These are phyloP conservation scores for Sinohyriopsis cumingii DNA, from an alignment of 2,888 invertebrate species.

Conservation along the genomic window DNA sequence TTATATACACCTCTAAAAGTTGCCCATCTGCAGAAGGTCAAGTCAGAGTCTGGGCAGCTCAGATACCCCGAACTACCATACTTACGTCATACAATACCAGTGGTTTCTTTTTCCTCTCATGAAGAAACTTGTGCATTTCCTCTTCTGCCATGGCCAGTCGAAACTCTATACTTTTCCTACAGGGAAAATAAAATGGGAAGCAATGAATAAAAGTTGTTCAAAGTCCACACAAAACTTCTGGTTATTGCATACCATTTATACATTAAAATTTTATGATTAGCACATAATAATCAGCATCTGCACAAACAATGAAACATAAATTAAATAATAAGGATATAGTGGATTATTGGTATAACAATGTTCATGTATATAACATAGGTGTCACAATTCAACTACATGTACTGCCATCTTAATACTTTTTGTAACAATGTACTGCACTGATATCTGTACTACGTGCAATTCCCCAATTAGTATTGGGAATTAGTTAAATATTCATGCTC, in stretches of 20 bases:
- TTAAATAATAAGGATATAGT: no score
- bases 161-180: constrained; percentile 47
- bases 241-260: neutral
- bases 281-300: no score
- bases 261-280: neutral
- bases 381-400: no score
- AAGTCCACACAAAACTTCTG: neutral
- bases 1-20: no score
- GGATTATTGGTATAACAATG: no score
- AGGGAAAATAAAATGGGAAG: neutral
- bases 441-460: no score
- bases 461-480: no score
- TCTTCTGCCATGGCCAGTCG: constrained; percentile 58
- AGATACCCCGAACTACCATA: constrained; percentile 30
- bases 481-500: no score
- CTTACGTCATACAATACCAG: constrained; percentile 37
- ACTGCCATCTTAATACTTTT: no score
- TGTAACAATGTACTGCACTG: no score
- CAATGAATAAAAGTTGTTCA: neutral
- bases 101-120: constrained; percentile 64
- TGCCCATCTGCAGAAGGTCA: constrained; percentile 1
- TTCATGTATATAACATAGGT: no score
- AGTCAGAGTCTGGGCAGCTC: constrained; percentile 6
- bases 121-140: constrained; percentile 58
- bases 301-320: no score